These are phyloP conservation scores for Leptarthrus brevirostris DNA, from an alignment of 2,888 invertebrate species.

Conservation along the genomic window DNA sequence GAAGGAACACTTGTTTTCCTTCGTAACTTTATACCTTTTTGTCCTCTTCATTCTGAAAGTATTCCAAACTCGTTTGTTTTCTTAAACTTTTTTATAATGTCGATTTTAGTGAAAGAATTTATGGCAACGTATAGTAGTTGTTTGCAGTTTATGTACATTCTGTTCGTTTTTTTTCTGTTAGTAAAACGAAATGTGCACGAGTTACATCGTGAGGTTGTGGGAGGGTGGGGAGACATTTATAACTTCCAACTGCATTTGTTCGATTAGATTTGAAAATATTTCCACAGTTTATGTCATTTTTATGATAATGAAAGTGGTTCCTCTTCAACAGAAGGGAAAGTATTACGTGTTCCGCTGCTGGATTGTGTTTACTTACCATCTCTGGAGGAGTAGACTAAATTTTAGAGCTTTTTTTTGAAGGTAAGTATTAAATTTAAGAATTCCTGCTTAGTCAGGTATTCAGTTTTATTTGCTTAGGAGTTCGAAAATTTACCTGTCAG, in stretches of 20 bases:
- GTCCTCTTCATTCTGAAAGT: neutral
- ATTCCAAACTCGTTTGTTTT: conserved; percentile 19
- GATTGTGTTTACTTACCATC: neutral
- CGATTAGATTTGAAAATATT: conserved; percentile 44
- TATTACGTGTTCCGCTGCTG: neutral
- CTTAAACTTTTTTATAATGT: conserved; percentile 12
- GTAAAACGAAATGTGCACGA: neutral
- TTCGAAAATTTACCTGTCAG: too few species aligned
- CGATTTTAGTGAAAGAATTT: conserved; percentile 15
- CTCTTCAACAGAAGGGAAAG: neutral
- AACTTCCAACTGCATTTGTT: conserved; percentile 44
- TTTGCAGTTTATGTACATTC: conserved; percentile 12
- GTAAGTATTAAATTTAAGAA: neutral
- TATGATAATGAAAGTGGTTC: conserved; percentile 44
- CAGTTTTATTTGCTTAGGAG: too few species aligned
- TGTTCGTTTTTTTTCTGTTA: neutral
- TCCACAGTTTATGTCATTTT: conserved; percentile 38
- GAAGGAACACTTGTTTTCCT: conserved; percentile 5
- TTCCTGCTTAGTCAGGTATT: too few species aligned
- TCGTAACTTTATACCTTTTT: neutral
- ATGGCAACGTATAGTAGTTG: conserved; percentile 27
- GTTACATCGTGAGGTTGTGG: neutral
- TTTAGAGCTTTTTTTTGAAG: too few species aligned
- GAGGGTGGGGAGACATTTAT: conserved; percentile 7
- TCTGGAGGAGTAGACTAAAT: neutral